Base-by-base conservation (phyloP, 2,113 vertebrate species). In the Anoura caudifer region DNA sequence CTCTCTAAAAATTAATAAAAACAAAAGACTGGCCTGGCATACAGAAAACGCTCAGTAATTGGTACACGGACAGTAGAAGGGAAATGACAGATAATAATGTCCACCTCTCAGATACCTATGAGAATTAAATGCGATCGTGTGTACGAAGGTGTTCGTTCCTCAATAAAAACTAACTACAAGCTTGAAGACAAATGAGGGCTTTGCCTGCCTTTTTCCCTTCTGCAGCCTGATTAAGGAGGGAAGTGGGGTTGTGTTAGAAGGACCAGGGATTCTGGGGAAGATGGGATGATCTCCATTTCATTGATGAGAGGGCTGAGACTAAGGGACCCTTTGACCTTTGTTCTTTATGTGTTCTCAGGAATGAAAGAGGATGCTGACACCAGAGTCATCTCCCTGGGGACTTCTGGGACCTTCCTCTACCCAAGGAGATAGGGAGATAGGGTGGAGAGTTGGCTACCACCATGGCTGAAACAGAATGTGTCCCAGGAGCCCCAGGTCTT, bases 41-140 rank as follows among this genome's bases (percentile, higher is more conserved):
- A 1, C 0, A 1, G 59, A 33, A 84, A 19, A 4, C 4, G 13
- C 16, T n/a, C 16, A 5, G 45, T 28, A 15, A 8, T 9, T 20
- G 4, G 22, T 4, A 6, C 5, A 20, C 8, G 2, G 28, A 14
- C 10, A 26, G 56, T 4, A 16, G 50, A n/a, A 63, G 59, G 84
- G 28, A 15, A 17, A 4, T 2, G 72, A 16, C 12, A 9, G 72
- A 16, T 12, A 10, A 19, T 41, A 4, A 19, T 0, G 28, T 1
- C 38, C 15, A 33, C 19, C 4, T 52, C 56, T 86, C 73, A 36
- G 59, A 19, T 11, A 22, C 28, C 43, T 26, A 10, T 3, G 28
- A 56, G 47, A 59, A 63, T 65, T 36, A 52, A 28, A 50, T 15
- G 10, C 3, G 56, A 24, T 0, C 1, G 19, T 17, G 45, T 13